Conservation (phyloP, 2,113 vertebrate species). For the Saccopteryx leptura region DNA sequence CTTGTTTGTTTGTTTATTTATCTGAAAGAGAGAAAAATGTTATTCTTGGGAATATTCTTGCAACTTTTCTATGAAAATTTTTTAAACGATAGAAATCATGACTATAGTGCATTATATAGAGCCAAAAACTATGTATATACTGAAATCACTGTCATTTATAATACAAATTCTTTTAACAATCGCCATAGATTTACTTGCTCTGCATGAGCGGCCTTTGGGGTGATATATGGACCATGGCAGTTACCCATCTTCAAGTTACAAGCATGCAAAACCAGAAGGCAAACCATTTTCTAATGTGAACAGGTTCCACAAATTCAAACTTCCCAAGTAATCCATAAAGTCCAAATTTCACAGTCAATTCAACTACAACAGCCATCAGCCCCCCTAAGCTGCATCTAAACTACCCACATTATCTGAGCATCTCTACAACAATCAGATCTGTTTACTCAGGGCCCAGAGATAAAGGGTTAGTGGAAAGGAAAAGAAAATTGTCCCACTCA, state of each 20-base stretch:
- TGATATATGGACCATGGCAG: neutral
- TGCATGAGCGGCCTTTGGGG: neutral
- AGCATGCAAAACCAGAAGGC: neutral
- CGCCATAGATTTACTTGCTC: neutral
- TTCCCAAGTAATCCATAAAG: constrained; percentile 19
- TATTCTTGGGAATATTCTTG: neutral
- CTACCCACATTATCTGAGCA: neutral
- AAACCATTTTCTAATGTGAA: constrained; percentile 37
- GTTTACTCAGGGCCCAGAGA: neutral
- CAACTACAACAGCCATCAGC: neutral
- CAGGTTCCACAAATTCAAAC: neutral
- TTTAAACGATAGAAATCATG: neutral
- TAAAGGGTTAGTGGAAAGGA: neutral
- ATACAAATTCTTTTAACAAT: neutral
- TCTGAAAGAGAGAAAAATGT: neutral
- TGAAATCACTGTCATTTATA: neutral
- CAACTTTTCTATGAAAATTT: neutral
- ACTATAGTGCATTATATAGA: neutral
- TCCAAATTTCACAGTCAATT: constrained; percentile 50
- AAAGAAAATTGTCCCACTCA: neutral
- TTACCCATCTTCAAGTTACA: neutral
- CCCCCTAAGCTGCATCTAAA: neutral
- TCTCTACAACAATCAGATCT: neutral
- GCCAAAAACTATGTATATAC: neutral
- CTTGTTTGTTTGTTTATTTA: neutral